Evolutionary conservation across 2,797 vertebrate genomes (phyloP).

Genomic region (Hybognathus amarus): DNA sequence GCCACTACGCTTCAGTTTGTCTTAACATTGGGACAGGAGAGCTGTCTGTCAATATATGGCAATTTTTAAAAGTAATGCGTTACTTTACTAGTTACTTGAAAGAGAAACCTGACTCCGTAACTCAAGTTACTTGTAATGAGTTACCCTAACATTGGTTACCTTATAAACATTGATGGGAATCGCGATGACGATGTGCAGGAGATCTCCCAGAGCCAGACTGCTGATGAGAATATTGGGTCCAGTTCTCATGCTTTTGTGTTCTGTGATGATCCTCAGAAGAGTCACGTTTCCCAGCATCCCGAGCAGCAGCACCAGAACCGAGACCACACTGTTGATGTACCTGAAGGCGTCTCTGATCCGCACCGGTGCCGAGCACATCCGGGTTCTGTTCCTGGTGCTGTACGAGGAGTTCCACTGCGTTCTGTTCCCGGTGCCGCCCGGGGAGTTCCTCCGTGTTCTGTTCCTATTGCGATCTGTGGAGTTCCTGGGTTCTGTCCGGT

Average conservation of each 20-base stretch:
- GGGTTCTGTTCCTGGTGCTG: constrained; percentile 16
- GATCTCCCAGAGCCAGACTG: constrained; percentile 89
- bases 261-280: constrained; percentile 88
- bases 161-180: constrained; percentile 92
- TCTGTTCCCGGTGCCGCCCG: no score
- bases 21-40: no score
- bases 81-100: no score
- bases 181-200: constrained; percentile 89
- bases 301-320: constrained; percentile 85
- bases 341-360: constrained; percentile 86
- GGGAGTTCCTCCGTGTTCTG: no score
- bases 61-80: no score
- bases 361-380: constrained; percentile 75
- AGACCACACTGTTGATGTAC: constrained; percentile 87
- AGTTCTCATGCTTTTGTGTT: constrained; percentile 92
- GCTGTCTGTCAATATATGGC: no score
- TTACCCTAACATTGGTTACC: constrained; percentile 71
- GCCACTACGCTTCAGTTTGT: no score
- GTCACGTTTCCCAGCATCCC: constrained; percentile 90
- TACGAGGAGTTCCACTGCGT: no score
- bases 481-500: no score
- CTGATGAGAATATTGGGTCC: constrained; percentile 91
- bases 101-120: no score
- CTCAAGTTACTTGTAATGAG: no score
- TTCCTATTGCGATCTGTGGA: no score